phyloP scores from a whole-genome alignment of 2,797 vertebrate genomes.

The Heteromormyrus szaboi region DNA sequence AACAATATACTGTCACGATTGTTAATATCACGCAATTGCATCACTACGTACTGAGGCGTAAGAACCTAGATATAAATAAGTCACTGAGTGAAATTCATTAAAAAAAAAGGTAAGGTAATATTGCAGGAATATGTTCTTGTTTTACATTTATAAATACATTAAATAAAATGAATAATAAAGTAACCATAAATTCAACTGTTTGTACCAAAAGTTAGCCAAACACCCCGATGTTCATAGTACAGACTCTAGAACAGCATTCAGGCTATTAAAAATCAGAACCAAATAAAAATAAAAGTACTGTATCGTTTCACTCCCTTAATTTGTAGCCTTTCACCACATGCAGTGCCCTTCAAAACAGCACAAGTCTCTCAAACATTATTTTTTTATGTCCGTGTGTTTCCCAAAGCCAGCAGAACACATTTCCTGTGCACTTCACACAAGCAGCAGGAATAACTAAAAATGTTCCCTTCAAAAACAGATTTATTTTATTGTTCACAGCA shows the following conservation, averaged over 20 bases:
- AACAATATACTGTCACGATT: not conserved
- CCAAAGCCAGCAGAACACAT: conserved; percentile 39
- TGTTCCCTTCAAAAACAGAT: not conserved
- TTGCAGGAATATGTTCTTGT: not conserved
- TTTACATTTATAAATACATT: not conserved
- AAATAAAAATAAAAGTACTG: conserved; percentile 57
- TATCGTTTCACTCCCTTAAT: conserved; percentile 52
- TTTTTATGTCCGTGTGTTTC: conserved; percentile 42
- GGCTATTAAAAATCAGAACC: conserved; percentile 29
- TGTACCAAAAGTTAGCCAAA: not conserved
- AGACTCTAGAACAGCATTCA: not conserved
- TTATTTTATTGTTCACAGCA: conserved; percentile 2
- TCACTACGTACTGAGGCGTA: not conserved
- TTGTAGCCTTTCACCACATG: conserved; percentile 65
- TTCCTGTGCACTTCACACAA: conserved; percentile 29
- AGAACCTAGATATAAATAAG: not conserved
- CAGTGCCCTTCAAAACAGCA: conserved; percentile 55
- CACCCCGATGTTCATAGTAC: not conserved
- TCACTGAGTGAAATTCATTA: not conserved
- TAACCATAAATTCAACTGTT: not conserved
- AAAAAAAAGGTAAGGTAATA: not conserved
- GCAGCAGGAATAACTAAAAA: not conserved
- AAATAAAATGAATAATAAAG: not conserved
- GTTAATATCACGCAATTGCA: not conserved
- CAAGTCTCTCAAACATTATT: conserved; percentile 49